A percentile compares a stretch with the other conserved stretches of the same genome.
Evolutionary conservation across 2,888 invertebrate species (phyloP).

Genomic region (Trissolcus japonicus): DNA sequence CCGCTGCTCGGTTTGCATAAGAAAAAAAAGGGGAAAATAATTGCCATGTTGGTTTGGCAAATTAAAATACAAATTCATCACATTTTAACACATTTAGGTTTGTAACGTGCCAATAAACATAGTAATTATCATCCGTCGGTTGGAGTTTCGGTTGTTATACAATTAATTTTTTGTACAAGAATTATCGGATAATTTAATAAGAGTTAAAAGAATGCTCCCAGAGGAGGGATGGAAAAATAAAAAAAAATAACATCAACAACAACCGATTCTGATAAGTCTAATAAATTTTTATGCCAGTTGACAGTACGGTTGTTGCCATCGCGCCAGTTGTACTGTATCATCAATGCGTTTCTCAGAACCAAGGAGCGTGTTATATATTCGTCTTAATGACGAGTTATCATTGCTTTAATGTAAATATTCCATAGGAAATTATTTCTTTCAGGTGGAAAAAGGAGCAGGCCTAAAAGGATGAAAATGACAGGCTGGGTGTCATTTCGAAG

Average conservation of each 20-base stretch:
- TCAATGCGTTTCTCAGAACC: constrained; percentile 36
- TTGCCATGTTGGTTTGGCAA: background rate
- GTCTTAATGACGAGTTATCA: constrained; percentile 35
- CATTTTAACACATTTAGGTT: constrained; percentile 5
- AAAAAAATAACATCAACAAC: background rate
- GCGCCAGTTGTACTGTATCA: constrained; percentile 23
- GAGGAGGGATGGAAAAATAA: background rate
- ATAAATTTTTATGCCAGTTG: background rate
- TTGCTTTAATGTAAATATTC: constrained; percentile 44
- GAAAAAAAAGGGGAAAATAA: background rate
- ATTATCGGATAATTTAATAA: too few relatives aligned
- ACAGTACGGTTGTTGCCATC: constrained; percentile 13
- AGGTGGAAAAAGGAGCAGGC: constrained; percentile 38
- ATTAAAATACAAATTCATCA: background rate
- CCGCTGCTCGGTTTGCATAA: background rate
- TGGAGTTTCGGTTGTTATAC: too few relatives aligned
- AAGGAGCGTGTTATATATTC: constrained; percentile 23
- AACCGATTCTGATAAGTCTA: background rate
- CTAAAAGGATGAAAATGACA: constrained; percentile 48
- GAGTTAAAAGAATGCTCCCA: too few relatives aligned
- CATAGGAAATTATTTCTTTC: constrained; percentile 24
- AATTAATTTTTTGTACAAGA: too few relatives aligned
- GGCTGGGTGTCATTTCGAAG: constrained; percentile 28
- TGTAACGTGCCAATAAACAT: constrained; percentile 1
- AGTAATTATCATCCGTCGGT: background rate